These are phyloP conservation scores for Leptodactylus fallax DNA, from an alignment of 2,797 vertebrate species.

Conservation along the genomic window DNA sequence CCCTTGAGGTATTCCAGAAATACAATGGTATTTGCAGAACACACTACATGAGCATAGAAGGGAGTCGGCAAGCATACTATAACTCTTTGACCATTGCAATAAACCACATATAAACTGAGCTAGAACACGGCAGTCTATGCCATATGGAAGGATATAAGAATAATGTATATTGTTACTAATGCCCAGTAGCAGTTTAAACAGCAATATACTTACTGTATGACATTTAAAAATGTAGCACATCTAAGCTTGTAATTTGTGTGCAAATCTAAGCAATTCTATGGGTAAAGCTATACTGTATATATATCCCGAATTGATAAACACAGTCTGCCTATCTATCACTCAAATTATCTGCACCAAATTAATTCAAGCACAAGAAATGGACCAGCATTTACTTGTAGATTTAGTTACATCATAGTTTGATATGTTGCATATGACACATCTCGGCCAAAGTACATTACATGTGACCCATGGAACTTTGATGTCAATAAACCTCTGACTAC, in stretches of 20 bases:
- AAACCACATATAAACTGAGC: background rate
- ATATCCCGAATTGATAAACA: background rate
- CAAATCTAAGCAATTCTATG: background rate
- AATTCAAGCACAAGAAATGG: too few relatives aligned
- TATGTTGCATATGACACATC: too few relatives aligned
- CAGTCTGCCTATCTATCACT: background rate
- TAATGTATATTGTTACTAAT: constrained; percentile 12
- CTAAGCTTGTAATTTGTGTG: background rate
- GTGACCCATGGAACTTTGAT: too few relatives aligned
- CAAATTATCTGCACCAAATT: too few relatives aligned
- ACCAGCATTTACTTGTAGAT: too few relatives aligned
- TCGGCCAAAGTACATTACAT: too few relatives aligned
- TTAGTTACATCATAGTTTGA: too few relatives aligned
- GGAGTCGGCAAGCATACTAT: constrained; percentile 12
- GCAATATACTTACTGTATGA: background rate
- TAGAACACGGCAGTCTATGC: constrained; percentile 8
- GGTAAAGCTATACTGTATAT: background rate
- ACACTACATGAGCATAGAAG: constrained; percentile 8
- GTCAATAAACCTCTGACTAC: too few relatives aligned
- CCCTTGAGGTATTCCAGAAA: constrained; percentile 52
- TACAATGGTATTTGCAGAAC: constrained; percentile 53
- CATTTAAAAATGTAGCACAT: background rate
- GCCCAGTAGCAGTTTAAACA: background rate
- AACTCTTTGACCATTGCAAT: background rate
- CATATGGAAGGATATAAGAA: background rate